Conservation (phyloP, 2,113 vertebrate species). For the Malurus cyaneus region DNA sequence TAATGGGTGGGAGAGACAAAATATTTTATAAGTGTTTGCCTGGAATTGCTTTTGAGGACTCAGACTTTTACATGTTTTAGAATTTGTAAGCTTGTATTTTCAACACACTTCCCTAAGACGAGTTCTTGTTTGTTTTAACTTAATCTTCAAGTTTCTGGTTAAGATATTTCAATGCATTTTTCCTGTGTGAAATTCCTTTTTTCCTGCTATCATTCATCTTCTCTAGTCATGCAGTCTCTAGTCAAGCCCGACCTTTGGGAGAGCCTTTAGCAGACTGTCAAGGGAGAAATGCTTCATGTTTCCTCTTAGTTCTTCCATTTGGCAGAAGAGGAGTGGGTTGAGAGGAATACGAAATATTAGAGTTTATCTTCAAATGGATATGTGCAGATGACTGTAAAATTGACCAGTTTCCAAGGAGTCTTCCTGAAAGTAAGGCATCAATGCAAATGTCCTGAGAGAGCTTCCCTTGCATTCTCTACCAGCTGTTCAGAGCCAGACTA, state of each 20-base stretch:
- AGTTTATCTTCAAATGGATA: not conserved
- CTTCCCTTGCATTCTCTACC: not conserved
- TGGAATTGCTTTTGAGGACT: not conserved
- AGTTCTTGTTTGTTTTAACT: not conserved
- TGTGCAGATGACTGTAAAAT: not conserved
- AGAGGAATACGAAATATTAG: not conserved
- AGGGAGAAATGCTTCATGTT: not conserved
- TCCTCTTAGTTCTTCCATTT: not conserved
- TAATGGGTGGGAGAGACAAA: not conserved
- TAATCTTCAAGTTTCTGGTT: not conserved
- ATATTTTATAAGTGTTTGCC: not conserved
- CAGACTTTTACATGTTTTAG: not conserved
- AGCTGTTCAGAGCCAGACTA: not conserved
- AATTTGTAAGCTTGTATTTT: not conserved
- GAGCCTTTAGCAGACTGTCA: not conserved
- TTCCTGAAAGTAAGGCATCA: not conserved
- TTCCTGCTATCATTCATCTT: not conserved
- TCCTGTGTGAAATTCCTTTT: not conserved
- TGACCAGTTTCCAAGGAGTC: not conserved
- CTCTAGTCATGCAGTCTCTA: not conserved
- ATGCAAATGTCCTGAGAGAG: not conserved
- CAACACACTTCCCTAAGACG: not conserved
- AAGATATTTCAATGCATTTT: not conserved
- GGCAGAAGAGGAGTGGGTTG: not conserved
- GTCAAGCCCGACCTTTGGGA: not conserved